Evolutionary conservation across 1,140 invertebrate species (phyloP), one percentile per base, ranked within the genome.

Genomic region (Ooceraea biroi): DNA sequence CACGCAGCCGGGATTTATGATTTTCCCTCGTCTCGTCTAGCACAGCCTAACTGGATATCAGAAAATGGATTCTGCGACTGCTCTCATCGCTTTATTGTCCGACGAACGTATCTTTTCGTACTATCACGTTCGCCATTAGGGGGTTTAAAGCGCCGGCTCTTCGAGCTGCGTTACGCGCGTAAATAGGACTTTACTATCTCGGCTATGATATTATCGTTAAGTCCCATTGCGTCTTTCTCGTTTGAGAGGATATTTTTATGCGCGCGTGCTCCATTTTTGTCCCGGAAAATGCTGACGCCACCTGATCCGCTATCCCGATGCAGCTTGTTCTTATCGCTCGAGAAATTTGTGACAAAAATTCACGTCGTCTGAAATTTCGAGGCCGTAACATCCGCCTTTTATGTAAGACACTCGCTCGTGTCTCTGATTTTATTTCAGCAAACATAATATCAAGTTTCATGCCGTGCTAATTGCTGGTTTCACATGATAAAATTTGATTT

Each of bases 51-150:
- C 48, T 84, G 55, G 57, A 84, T 73, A 84, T 78, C 78, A 73
- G 60, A 46, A 87, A 84, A 73, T 87, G 73, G 36, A 71, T 87
- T 83, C 76, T 36, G 7, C 68, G 44, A 68, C 60, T 60, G 14
- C 17, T 30, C 14, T 55, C 25, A 41, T 11, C 66, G 30, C 10
- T 77, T 86, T 87, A 84, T 78, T 36, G 72, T n/a, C 22, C 17
- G 44, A 27, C 36, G 25, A 57, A 41, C 17, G 55, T 12, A 74
- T 2, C 25, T 65, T 86, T n/a, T 12, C 14, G 30, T 63, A 55
- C 65, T 78, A 44, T 61, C 25, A 77, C 66, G 22, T 22, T 82
- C 12, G 50, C 12, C 55, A 11, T 19, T 30, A 25, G n/a, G 19
- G n/a, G 19, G 7, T 30, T 80, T 36, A 57, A 14, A 57, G 10